Evolutionary conservation across 2,113 vertebrate species (phyloP), one percentile per base, ranked within the genome.

Genomic region (Oceanodroma tethys): DNA sequence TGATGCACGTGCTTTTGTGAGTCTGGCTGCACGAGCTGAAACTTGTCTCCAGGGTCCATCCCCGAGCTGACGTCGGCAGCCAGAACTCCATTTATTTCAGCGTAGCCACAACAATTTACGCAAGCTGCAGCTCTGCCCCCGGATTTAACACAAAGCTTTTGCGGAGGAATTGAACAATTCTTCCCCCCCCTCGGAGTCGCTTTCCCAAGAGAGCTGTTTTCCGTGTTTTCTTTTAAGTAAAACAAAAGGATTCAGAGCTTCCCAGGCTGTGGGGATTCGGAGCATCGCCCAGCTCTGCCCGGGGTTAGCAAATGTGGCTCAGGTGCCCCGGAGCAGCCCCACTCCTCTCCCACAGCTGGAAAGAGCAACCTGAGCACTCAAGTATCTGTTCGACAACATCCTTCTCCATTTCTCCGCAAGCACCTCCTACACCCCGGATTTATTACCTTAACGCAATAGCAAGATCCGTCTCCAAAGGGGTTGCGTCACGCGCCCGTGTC

Each of bases 401-500:
- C 68, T 29, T 19, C 71, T 55, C 52, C 7, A 0, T 9, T 45
- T 42, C 72, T 16, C 32, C 10, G 0, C 3, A 13, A 22, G 56
- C n/a, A 15, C 32, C 86, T 43, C 73, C 79, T 8, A 3, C 26
- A 1, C 29, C 36, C 16, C 0, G 40, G 22, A 3, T 70, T 75
- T 14, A 4, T 12, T 0, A 30, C 59, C 65, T 52, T 1, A 1
- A 2, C 0, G 20, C 32, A 29, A 13, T 0, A 7, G 48, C 67
- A 15, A 12, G 62, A 15, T 2, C 66, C 2, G 13, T 17, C 45
- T 43, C 42, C 47, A 2, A 7, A 8, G 5, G 4, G 10, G 17
- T 12, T 7, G 32, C 0, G 7, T 6, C 82, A 22, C 34, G 0
- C 4, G 2, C 21, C 34, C 1, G 1, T 6, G 6, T 55, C 4